These are phyloP conservation scores for Drosophila fungiperda DNA, from an alignment of 2,888 invertebrate species.

Conservation along the genomic window DNA sequence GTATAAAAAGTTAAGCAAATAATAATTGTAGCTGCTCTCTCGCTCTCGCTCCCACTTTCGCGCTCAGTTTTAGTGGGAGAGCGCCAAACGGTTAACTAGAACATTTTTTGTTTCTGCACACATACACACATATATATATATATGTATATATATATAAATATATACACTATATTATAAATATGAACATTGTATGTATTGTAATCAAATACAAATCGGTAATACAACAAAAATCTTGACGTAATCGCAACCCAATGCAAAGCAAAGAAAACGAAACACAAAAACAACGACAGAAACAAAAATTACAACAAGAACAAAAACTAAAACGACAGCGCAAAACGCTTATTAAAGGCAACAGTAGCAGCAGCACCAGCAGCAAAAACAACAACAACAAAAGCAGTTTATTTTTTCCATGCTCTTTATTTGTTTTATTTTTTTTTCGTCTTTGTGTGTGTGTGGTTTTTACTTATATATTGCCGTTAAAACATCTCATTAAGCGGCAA, in stretches of 20 bases:
- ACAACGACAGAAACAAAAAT: conserved; percentile 9
- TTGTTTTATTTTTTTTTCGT: conserved; percentile 15
- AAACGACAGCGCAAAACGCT: conserved; percentile 39
- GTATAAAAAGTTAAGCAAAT: conserved; percentile 50
- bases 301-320: conserved; percentile 25
- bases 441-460: conserved; percentile 37
- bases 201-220: conserved; percentile 68
- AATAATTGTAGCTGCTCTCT: conserved; percentile 58
- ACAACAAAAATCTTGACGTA: conserved; percentile 74
- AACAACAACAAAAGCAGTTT: conserved; percentile 52
- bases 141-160: conserved; percentile 17
- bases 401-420: conserved; percentile 45
- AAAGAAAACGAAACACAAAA: conserved; percentile 45
- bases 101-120: conserved; percentile 11
- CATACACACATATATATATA: conserved; percentile 16
- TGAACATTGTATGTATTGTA: conserved; percentile 54
- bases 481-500: conserved; percentile 61
- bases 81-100: conserved; percentile 26
- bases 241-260: conserved; percentile 66
- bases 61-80: conserved; percentile 7
- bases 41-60: conserved; percentile 10
- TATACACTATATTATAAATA: conserved; percentile 14
- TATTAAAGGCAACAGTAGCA: conserved; percentile 16
- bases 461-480: conserved; percentile 45
- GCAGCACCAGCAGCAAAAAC: conserved; percentile 38